A percentile compares a stretch with the other conserved stretches of the same genome.
Conservation (phyloP, 2,113 vertebrate genomes). For the Chamaetylas fuelleborni region DNA sequence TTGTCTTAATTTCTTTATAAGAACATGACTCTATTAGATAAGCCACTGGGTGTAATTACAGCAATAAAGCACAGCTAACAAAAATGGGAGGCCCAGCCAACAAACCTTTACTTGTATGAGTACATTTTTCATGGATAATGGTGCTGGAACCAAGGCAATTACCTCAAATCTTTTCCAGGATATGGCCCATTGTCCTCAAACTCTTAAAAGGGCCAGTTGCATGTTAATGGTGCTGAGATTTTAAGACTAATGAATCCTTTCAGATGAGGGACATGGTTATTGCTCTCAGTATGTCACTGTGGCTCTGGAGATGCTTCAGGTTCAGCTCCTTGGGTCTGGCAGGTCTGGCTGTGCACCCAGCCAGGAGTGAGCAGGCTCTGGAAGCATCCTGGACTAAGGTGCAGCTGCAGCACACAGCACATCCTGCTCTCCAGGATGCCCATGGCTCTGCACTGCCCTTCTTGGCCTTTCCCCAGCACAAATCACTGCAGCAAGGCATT, state of each 20-base stretch:
- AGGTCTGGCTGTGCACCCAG: background rate
- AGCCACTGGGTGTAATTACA: background rate
- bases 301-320: background rate
- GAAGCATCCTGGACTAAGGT: background rate
- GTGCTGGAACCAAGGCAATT: background rate
- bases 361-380: background rate
- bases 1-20: conserved; percentile 24
- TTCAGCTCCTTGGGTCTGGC: background rate
- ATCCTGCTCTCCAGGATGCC: background rate
- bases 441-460: background rate
- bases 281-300: background rate
- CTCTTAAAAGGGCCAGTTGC: background rate
- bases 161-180: background rate
- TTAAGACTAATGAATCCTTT: background rate
- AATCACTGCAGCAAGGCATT: background rate
- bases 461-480: background rate
- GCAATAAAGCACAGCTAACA: conserved; percentile 10
- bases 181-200: background rate
- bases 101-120: background rate
- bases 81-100: background rate
- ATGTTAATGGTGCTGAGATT: background rate
- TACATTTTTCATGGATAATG: background rate
- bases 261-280: background rate
- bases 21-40: conserved; percentile 3
- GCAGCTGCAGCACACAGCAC: background rate